These are phyloP conservation scores for Nyctibius grandis DNA, from an alignment of 2,797 vertebrate species.

Conservation along the genomic window DNA sequence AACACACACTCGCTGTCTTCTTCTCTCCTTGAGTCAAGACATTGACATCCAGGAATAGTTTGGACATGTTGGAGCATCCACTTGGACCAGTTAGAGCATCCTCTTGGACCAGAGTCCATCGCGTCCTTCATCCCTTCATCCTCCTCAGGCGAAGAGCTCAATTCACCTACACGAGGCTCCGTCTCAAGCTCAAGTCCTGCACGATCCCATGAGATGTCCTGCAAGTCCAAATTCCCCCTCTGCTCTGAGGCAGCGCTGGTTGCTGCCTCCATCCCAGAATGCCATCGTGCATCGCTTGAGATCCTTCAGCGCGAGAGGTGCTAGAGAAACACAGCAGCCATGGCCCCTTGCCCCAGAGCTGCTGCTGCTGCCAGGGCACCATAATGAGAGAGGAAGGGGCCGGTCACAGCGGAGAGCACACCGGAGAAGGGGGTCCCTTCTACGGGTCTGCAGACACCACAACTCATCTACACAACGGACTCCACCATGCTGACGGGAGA, in stretches of 20 bases:
- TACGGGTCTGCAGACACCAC: constrained; percentile 85
- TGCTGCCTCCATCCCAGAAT: neutral
- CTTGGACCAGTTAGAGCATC: neutral
- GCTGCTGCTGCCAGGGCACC: neutral
- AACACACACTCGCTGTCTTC: neutral
- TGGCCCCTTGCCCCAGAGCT: neutral
- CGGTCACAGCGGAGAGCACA: constrained; percentile 70
- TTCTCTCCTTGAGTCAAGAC: neutral
- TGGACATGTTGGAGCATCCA: neutral
- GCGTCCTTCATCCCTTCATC: neutral
- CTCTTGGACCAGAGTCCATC: neutral
- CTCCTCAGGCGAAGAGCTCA: neutral
- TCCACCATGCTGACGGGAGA: constrained; percentile 86
- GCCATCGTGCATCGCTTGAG: neutral
- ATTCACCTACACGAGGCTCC: neutral
- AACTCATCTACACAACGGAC: constrained; percentile 82
- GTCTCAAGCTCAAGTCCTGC: neutral
- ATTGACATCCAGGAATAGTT: neutral
- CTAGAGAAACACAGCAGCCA: neutral
- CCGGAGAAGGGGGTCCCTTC: neutral
- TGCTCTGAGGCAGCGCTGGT: neutral
- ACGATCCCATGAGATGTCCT: neutral
- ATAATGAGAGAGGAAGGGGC: neutral
- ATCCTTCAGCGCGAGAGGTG: neutral
- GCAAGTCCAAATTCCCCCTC: neutral